A percentile compares a stretch with the other conserved stretches of the same genome.
Evolutionary conservation across 2,113 vertebrate species (phyloP).

Genomic region (Phycodurus eques): DNA sequence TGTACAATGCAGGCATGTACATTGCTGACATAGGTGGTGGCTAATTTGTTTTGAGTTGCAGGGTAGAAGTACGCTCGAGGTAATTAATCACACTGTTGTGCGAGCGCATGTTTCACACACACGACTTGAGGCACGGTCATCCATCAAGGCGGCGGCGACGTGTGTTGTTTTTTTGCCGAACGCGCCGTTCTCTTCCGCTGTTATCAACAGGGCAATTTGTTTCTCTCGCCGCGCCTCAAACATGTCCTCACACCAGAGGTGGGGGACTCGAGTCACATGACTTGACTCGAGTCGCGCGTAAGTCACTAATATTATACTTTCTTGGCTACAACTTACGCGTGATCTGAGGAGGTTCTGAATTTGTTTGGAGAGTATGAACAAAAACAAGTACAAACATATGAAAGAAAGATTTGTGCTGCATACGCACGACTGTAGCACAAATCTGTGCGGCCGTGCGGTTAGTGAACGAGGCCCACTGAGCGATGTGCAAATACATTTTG

Average conservation of each 20-base stretch:
- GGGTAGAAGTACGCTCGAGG: conserved; percentile 15
- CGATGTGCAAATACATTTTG: too few relatives aligned
- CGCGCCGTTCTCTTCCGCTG: conserved; percentile 42
- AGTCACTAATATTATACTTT: background rate
- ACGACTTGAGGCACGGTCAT: conserved; percentile 45
- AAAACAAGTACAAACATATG: too few relatives aligned
- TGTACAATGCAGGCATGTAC: conserved; percentile 10
- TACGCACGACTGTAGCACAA: too few relatives aligned
- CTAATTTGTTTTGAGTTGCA: background rate
- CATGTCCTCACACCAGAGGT: conserved; percentile 40
- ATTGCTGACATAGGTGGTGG: conserved; percentile 8
- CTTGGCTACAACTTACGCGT: background rate
- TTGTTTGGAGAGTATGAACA: too few relatives aligned
- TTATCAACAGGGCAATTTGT: conserved; percentile 70
- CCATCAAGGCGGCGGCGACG: conserved; percentile 39
- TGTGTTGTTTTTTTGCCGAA: conserved; percentile 35
- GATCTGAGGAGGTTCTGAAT: too few relatives aligned
- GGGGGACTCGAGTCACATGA: background rate
- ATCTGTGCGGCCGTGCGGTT: too few relatives aligned
- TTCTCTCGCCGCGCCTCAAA: conserved; percentile 56
- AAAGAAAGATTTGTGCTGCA: too few relatives aligned
- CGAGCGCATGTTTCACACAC: conserved; percentile 32
- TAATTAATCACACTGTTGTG: conserved; percentile 61
- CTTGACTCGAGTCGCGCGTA: background rate
- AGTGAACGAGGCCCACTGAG: too few relatives aligned